Base-by-base conservation (phyloP, 1,140 invertebrate genomes). In the Tachypleus tridentatus region DNA sequence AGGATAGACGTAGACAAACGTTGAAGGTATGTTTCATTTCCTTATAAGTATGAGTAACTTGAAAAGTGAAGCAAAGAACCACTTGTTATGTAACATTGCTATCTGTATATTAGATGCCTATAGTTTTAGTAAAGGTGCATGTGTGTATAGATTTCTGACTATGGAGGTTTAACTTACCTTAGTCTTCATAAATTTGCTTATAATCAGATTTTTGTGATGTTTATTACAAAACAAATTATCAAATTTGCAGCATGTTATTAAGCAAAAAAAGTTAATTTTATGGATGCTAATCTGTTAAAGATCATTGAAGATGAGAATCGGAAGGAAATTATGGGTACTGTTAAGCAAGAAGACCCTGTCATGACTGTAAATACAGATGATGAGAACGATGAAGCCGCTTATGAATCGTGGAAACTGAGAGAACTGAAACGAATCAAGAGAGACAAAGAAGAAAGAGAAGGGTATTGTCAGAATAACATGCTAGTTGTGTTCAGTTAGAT, bases 381-480 rank as follows among this genome's bases (percentile, higher is more conserved):
- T 78, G 97, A 99, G 75, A 95, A 97, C 77, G 93, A 97, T 74
- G 97, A 99, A 77, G 84, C 96, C 5, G 94, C 95, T 73, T 99
- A 98, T 75, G 97, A 99, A 78, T 84, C 88, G 0, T 99, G 97
- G 97, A 99, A 99, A 79, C 73, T 97, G 5, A 80, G 97, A 49
- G 97, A 99, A 80, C 81, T 99, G 72, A 97, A 95, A 76, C 79
- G 97, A 56, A 87, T 98, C 51, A 99, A 98, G 77, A 80, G 94
- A 11, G 93, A 98, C 76, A 85, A 94, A 69, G 95, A 99, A 72
- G 93, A 97, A 79, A 80, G 90, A 72, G 95, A 98, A 81, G 63
- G 60, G 57, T 68, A 68, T n/a, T 29, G 29, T 29, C 29, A 29
- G 29, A 29, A 29, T 29, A 29, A 29, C 29, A 29, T 29, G 29